Evolutionary conservation across 2,113 vertebrate species (phyloP).

Genomic region (Rhabdomys dilectus): DNA sequence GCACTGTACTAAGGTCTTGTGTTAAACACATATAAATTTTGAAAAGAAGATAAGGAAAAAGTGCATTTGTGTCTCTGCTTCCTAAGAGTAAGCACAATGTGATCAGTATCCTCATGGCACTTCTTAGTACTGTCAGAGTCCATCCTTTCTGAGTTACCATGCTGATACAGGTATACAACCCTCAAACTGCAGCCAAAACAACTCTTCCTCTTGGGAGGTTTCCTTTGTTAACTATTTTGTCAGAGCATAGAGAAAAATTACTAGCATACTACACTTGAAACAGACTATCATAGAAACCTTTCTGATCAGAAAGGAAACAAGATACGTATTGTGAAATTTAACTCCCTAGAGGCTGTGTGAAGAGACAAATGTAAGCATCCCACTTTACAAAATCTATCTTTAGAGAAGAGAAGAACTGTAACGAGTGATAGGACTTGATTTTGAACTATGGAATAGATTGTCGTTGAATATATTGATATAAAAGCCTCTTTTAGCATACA

Average conservation of each 20-base stretch:
- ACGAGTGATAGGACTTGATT: not conserved
- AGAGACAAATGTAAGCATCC: not conserved
- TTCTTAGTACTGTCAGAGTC: not conserved
- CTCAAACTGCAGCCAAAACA: not conserved
- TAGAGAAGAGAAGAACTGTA: not conserved
- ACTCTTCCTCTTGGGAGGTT: not conserved
- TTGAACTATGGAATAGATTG: slow-evolving; percentile 8
- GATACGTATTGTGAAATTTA: not conserved
- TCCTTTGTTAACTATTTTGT: not conserved
- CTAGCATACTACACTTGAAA: not conserved
- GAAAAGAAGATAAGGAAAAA: not conserved
- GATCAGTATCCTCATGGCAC: not conserved
- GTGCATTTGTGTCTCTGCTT: not conserved
- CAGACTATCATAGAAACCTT: not conserved
- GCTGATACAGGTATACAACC: not conserved
- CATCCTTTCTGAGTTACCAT: not conserved
- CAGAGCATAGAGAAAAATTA: not conserved
- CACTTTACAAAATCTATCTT: not conserved
- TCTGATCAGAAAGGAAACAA: not conserved
- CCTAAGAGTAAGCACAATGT: not conserved
- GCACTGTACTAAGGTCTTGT: too few species aligned
- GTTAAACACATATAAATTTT: not conserved
- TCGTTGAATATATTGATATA: not conserved
- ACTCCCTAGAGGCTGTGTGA: not conserved
- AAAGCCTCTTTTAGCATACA: not conserved